Base-by-base conservation (phyloP, 2,888 invertebrate genomes). In the Chrysina gloriosa region DNA sequence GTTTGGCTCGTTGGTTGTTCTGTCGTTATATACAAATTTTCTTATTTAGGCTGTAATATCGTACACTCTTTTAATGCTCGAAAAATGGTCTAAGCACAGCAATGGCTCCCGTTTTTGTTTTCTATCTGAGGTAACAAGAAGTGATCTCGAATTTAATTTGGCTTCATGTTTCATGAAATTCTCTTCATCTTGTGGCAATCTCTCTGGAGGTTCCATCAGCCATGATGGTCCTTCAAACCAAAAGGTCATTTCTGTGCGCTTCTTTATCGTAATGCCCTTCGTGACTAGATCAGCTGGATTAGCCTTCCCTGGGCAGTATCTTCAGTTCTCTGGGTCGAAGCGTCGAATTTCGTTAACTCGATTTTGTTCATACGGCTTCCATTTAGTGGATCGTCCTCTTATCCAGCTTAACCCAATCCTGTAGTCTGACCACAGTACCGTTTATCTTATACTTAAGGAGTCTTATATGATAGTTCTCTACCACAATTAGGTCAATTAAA, bases 201-300 rank as follows among this genome's bases (percentile, higher is more conserved):
- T n/a, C 14, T 7, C 39, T 14, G 11, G 11, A 14, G 11, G 16
- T 39, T 34, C 9, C 34, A n/a, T 34, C 34, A 34, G 34, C 34
- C 34, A 34, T 11, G 2, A 34, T 34, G 34, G 34, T 11, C 34
- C 34, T 11, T n/a, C n/a, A n/a, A n/a, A n/a, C n/a, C n/a, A n/a
- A n/a, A n/a, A n/a, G n/a, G n/a, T n/a, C n/a, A n/a, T n/a, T 16
- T 39, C 11, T 3, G 11, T n/a, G 3, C 11, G 16, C 16, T 39
- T 39, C 39, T 7, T n/a, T 39, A n/a, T n/a, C 3, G 39, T 7
- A 9, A 39, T 39, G 5, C 39, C 39, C 16, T 16, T 39, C 3
- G 39, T 39, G 16, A 39, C n/a, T 39, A 39, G 11, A n/a, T 39
- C 39, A 4, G 39, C 39, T n/a, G 39, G 39, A 39, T 39, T 39